Evolutionary conservation across 2,113 vertebrate species (phyloP).

Genomic region (Sinocyclocheilus maitianheensis): DNA sequence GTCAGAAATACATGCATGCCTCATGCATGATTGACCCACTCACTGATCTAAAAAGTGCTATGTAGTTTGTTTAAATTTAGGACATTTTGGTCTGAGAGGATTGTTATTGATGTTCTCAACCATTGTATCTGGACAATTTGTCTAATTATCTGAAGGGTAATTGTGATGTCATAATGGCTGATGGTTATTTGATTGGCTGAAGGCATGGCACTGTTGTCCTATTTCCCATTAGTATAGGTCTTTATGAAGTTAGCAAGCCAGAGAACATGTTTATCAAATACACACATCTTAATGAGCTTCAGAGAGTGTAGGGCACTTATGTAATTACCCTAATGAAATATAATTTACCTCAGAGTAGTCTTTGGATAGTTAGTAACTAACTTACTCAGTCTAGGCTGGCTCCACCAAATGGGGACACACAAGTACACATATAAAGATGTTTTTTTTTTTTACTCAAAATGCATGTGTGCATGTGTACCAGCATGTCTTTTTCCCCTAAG

Average conservation of each 20-base stretch:
- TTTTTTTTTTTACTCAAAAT: neutral
- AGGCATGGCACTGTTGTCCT: constrained; percentile 7
- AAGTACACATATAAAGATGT: neutral
- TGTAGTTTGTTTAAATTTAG: neutral
- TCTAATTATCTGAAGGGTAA: neutral
- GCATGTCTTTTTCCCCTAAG: constrained; percentile 50
- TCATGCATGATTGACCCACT: neutral
- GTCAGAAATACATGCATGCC: neutral
- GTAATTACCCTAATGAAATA: constrained; percentile 50
- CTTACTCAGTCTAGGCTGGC: constrained; percentile 9
- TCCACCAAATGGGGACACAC: constrained; percentile 22
- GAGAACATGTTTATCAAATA: constrained; percentile 37
- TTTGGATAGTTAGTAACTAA: constrained; percentile 19
- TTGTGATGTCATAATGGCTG: constrained; percentile 6
- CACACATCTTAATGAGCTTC: constrained; percentile 45
- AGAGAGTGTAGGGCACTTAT: constrained; percentile 44
- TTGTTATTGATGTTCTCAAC: neutral
- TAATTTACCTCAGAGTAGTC: constrained; percentile 40
- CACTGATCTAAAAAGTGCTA: no score
- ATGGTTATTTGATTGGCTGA: neutral
- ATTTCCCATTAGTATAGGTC: constrained; percentile 27
- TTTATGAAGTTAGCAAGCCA: constrained; percentile 27
- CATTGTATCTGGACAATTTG: neutral
- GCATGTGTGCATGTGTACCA: constrained; percentile 31
- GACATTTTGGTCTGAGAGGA: neutral